These are phyloP conservation scores for Harpagus bidentatus DNA, from an alignment of 2,113 vertebrate species.

Conservation along the genomic window DNA sequence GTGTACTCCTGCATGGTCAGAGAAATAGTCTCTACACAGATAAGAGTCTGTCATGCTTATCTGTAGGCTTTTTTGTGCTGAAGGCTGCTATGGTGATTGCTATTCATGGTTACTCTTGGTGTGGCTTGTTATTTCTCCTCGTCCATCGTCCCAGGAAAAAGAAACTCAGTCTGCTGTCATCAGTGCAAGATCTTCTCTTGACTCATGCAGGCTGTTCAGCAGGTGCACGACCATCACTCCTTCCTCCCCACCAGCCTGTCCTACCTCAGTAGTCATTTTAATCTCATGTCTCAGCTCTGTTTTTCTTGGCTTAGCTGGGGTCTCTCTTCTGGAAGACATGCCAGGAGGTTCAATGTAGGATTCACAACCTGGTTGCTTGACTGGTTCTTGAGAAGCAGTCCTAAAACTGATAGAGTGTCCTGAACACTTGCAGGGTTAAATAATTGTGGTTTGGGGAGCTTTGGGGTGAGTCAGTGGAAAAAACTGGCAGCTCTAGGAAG, in stretches of 20 bases:
- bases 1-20: background rate
- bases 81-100: background rate
- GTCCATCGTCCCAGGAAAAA: background rate
- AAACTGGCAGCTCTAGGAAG: background rate
- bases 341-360: background rate
- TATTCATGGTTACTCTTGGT: background rate
- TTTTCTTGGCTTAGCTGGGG: background rate
- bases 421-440: constrained; percentile 8
- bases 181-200: background rate
- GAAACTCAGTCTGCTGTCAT: background rate
- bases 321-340: background rate
- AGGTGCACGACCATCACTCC: background rate
- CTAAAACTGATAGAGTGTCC: background rate
- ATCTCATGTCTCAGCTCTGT: background rate
- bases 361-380: background rate
- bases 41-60: background rate
- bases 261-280: background rate
- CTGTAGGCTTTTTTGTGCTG: background rate
- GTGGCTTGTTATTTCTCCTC: background rate
- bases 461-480: constrained; percentile 49
- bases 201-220: background rate
- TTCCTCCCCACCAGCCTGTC: background rate
- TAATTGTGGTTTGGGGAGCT: background rate
- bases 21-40: background rate
- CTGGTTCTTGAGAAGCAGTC: background rate